Conservation (phyloP, 2,113 vertebrate genomes). For the Zingel zingel region DNA sequence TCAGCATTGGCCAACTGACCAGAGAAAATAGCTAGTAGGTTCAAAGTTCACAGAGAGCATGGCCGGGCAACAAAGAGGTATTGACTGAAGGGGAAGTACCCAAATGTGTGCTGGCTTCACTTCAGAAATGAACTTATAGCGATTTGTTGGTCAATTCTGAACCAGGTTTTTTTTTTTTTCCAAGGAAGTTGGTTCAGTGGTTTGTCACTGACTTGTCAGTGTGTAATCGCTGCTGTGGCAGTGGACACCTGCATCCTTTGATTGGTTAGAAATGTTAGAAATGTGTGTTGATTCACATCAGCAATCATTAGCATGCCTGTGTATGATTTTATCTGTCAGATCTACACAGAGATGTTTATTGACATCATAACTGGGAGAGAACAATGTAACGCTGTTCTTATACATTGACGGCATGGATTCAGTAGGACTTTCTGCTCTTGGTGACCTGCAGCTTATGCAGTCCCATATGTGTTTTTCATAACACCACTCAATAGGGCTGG, state of each 20-base stretch:
- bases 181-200: slow-evolving; percentile 44
- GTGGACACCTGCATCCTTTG: slow-evolving; percentile 48
- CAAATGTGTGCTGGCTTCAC: slow-evolving; percentile 23
- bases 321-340: slow-evolving; percentile 28
- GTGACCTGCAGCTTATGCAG: background rate
- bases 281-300: slow-evolving; percentile 59
- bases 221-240: slow-evolving; percentile 10
- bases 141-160: slow-evolving; percentile 25
- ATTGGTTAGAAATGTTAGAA: slow-evolving; percentile 23
- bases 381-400: slow-evolving; percentile 39
- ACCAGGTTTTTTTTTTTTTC: slow-evolving; percentile 13
- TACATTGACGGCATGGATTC: background rate
- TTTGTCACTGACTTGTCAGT: slow-evolving; percentile 53
- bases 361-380: slow-evolving; percentile 21
- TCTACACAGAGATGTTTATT: slow-evolving; percentile 39
- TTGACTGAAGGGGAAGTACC: slow-evolving; percentile 52
- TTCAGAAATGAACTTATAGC: slow-evolving; percentile 32
- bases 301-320: slow-evolving; percentile 40
- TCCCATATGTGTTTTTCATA: background rate
- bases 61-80: slow-evolving; percentile 55
- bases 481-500: too few relatives aligned
- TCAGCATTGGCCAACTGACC: slow-evolving; percentile 10
- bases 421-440: slow-evolving; percentile 1
- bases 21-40: slow-evolving; percentile 30
- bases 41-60: slow-evolving; percentile 56